phyloP scores from a whole-genome alignment of 1,140 invertebrate genomes.

The Pachypeltis micranthus region DNA sequence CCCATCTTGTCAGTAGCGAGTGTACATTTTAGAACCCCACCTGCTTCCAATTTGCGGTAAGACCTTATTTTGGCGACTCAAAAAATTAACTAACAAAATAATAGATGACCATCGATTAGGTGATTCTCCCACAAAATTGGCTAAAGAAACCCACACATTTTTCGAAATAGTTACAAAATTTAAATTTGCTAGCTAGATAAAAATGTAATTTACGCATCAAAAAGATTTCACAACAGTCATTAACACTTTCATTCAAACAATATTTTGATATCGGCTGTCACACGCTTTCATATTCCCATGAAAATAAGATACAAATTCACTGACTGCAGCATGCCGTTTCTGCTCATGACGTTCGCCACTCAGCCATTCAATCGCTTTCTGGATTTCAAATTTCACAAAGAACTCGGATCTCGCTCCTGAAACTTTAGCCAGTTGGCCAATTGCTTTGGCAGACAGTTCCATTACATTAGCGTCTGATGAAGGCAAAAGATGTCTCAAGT shows the following conservation, averaged over 20 bases:
- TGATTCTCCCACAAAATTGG: too few relatives aligned
- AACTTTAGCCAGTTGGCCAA: slow-evolving; percentile 79
- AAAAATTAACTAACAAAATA: too few relatives aligned
- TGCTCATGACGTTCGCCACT: slow-evolving; percentile 77
- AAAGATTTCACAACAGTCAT: too few relatives aligned
- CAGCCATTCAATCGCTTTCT: slow-evolving; percentile 87
- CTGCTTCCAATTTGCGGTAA: too few relatives aligned
- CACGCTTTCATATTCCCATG: neutral
- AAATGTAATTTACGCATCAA: too few relatives aligned
- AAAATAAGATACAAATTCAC: slow-evolving; percentile 25
- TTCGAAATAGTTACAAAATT: neutral
- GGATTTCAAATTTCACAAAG: slow-evolving; percentile 94
- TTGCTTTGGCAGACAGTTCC: slow-evolving; percentile 89
- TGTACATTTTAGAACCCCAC: too few relatives aligned
- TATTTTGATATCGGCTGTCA: neutral
- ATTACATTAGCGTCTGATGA: slow-evolving; percentile 85
- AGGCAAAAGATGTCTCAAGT: slow-evolving; percentile 76
- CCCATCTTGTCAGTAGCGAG: too few relatives aligned
- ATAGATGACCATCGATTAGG: too few relatives aligned
- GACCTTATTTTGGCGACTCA: too few relatives aligned
- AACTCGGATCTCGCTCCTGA: slow-evolving; percentile 88
- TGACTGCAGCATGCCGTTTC: slow-evolving; percentile 76
- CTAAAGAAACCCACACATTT: too few relatives aligned
- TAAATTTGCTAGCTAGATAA: neutral
- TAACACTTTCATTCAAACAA: slow-evolving; percentile 2